A percentile compares a stretch with the other conserved stretches of the same genome.
phyloP scores from a whole-genome alignment of 1,140 invertebrate species.

The Diabrotica virgifera region DNA sequence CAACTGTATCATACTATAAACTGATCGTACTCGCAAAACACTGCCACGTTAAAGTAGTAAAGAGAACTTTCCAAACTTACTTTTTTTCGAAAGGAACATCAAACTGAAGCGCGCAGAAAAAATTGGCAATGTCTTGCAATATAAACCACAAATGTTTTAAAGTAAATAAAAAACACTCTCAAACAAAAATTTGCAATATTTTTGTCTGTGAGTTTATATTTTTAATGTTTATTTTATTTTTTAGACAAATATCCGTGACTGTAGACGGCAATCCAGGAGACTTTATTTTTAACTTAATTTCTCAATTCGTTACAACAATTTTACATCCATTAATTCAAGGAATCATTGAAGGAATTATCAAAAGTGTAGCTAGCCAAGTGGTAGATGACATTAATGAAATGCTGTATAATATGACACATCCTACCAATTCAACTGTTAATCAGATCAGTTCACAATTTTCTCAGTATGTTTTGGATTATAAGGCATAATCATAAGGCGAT shows the following conservation, averaged over 20 bases:
- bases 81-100: no score
- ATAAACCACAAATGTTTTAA: no score
- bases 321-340: constrained; percentile 49
- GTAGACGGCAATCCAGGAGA: not conserved
- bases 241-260: not conserved
- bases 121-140: no score
- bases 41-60: no score
- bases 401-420: constrained; percentile 18
- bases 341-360: constrained; percentile 42
- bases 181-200: not conserved
- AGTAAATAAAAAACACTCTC: not conserved
- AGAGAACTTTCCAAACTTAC: no score
- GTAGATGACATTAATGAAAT: constrained; percentile 13
- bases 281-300: constrained; percentile 45
- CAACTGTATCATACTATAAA: no score
- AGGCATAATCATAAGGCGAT: no score
- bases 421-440: constrained; percentile 1
- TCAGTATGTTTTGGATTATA: no score
- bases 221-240: not conserved
- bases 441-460: no score
- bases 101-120: no score
- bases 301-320: constrained; percentile 45
- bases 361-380: constrained; percentile 8
- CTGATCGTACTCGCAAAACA: no score
- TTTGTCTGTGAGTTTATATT: not conserved